phyloP scores from a whole-genome alignment of 1,140 invertebrate species.

The Phenacoccus solenopsis region DNA sequence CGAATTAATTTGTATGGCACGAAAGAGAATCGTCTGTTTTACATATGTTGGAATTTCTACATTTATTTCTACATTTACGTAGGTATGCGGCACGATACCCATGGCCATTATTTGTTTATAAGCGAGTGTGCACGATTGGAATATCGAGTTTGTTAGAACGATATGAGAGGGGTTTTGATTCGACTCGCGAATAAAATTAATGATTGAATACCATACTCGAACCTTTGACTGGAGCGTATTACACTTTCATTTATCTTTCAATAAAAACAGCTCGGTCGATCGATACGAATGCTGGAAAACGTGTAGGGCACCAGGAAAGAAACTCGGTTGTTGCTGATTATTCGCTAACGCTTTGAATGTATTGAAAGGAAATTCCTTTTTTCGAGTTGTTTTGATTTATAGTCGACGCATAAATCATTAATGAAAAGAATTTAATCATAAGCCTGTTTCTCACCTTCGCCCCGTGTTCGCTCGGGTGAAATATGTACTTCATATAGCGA shows the following conservation, averaged over 20 bases:
- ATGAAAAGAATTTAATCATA: not conserved
- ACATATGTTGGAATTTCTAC: too few relatives aligned
- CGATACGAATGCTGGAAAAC: not conserved
- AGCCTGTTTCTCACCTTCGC: too few relatives aligned
- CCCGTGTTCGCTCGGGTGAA: too few relatives aligned
- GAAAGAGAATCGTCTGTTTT: too few relatives aligned
- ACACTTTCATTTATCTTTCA: not conserved
- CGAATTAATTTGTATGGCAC: too few relatives aligned
- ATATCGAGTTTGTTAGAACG: too few relatives aligned
- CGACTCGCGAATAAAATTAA: too few relatives aligned
- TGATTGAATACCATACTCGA: not conserved
- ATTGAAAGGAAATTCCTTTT: not conserved
- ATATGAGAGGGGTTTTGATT: too few relatives aligned
- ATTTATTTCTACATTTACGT: too few relatives aligned
- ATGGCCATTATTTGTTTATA: too few relatives aligned
- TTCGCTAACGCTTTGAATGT: not conserved
- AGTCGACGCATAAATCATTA: not conserved
- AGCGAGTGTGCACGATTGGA: not conserved
- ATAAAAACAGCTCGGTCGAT: not conserved
- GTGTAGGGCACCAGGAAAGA: not conserved
- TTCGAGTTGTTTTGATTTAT: conserved; percentile 3
- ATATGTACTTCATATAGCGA: too few relatives aligned
- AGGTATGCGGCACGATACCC: too few relatives aligned
- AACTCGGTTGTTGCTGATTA: not conserved
- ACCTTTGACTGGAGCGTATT: not conserved